Conservation (phyloP, 2,888 invertebrate genomes). For the Germaria angustata region DNA sequence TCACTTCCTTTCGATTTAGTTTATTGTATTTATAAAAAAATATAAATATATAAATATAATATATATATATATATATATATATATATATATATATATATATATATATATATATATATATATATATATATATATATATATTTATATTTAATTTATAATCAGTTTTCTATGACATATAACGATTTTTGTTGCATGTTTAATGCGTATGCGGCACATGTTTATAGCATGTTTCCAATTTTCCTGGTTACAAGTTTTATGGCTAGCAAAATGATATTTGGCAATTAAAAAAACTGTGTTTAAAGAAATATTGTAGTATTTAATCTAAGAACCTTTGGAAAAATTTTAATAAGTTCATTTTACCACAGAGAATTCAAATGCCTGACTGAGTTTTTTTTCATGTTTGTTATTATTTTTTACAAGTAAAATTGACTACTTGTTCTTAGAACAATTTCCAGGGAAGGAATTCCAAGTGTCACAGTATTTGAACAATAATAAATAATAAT, state of each 20-base stretch:
- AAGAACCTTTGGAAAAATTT: constrained; percentile 21
- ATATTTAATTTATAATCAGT: no score
- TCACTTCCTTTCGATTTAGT: no score
- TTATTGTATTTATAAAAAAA: no score
- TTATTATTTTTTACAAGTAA: neutral
- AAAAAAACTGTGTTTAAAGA: neutral
- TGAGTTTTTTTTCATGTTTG: constrained; percentile 37
- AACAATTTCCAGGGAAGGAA: neutral
- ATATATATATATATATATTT: no score
- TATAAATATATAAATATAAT: no score
- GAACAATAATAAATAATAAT: neutral
- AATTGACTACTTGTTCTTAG: neutral
- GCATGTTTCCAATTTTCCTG: no score
- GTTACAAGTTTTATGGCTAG: neutral
- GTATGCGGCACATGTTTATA: no score
- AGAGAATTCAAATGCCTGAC: constrained; percentile 46
- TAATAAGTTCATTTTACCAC: constrained; percentile 46
- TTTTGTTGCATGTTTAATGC: no score
- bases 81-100: no score
- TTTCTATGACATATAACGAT: no score
- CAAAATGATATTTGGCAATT: neutral
- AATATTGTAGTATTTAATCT: neutral
- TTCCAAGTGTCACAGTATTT: neutral
- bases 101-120: no score
- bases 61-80: no score